Evolutionary conservation across 2,888 invertebrate species (phyloP).

Genomic region (Theodoxus fluviatilis): DNA sequence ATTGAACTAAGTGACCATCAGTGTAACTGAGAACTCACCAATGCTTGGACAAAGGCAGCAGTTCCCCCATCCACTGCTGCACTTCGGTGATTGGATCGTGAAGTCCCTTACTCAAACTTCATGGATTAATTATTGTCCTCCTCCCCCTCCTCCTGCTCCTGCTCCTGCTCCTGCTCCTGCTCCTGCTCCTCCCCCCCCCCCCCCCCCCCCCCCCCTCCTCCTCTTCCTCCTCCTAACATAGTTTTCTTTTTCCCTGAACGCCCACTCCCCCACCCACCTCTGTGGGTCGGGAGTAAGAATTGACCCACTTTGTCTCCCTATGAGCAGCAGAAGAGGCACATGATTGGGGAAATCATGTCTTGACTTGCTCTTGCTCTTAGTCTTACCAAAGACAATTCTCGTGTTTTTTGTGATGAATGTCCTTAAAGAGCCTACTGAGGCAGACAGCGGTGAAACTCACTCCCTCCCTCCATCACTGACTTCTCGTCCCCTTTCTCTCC

Average conservation of each 20-base stretch:
- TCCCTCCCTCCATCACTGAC: slow-evolving; percentile 29
- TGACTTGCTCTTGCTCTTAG: slow-evolving; percentile 14
- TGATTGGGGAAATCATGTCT: neutral
- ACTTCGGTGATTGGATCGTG: no score
- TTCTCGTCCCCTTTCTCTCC: slow-evolving; percentile 16
- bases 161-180: neutral
- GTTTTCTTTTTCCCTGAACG: neutral
- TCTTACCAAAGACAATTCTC: no score
- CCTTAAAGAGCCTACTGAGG: no score
- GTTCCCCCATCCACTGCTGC: no score
- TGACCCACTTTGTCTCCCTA: slow-evolving; percentile 23
- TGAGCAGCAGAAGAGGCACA: slow-evolving; percentile 18
- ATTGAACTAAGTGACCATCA: no score
- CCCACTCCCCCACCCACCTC: neutral
- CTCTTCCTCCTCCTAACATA: neutral
- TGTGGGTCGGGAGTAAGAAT: neutral
- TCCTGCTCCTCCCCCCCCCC: neutral
- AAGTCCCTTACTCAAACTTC: neutral
- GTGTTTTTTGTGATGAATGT: no score
- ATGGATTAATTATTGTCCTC: neutral
- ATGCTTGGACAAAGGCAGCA: no score
- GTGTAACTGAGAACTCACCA: no score
- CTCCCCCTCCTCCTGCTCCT: neutral
- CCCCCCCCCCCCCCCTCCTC: neutral
- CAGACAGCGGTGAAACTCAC: slow-evolving; percentile 26